Evolutionary conservation across 2,113 vertebrate genomes (phyloP), one percentile per base, ranked within the genome.

Genomic region (Litocranius walleri): DNA sequence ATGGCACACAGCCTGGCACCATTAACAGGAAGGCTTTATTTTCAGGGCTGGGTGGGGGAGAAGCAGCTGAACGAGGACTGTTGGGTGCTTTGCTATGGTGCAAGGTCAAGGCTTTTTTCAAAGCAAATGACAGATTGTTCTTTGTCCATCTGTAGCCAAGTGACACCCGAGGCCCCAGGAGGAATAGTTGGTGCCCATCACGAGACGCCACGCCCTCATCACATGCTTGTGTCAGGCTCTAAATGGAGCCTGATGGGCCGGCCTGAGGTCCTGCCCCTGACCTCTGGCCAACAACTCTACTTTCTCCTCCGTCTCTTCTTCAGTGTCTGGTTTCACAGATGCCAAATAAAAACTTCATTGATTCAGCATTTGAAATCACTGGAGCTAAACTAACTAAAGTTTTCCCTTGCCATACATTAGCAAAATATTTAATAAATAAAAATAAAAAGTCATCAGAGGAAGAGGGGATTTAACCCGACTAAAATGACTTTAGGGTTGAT

Each of bases 51-150:
- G 21, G 36, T n/a, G 36, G 91, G 77, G 62, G 19, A 96, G 93
- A 95, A 56, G 71, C 96, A 83, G 93, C 93, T 97, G 95, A 92
- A 88, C 59, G 29, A 90, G 77, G 81, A 67, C 36, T 15, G 2
- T 29, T 89, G 93, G 78, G 91, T 78, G 90, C 67, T 91, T 57
- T 54, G 57, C 94, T 52, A 3, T 6, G 48, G 74, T 50, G 81
- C 92, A 92, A 97, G 95, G 94, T 90, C 97, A 96, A 88, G 50
- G 85, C 81, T 97, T 92, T 91, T 83, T 97, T 95, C 92, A 88
- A 67, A 97, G 80, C 80, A 48, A 92, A 94, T 48, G 91, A 98
- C 95, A 98, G 91, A 96, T 91, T 8, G 11, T 86, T 64, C 88
- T 98, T 98, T 98, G 98, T 98, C 48, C 56, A 13, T 82, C 67